Base-by-base conservation (phyloP, 2,888 invertebrate genomes). In the Lasioglossum pauxillum region DNA sequence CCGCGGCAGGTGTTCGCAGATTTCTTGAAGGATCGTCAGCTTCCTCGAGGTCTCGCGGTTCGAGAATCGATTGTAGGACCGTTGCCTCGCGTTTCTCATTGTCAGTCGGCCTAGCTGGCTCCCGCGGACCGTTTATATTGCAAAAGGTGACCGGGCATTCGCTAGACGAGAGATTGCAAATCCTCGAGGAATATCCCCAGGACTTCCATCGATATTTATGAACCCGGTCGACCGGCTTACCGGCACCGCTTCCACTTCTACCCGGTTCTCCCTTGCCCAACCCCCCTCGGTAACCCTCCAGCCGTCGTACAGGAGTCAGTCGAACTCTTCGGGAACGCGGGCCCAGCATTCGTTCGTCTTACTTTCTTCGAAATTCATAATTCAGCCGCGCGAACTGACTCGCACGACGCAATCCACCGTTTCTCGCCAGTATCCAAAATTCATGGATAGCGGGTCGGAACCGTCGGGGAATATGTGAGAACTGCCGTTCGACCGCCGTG, bases 111-210 rank as follows among this genome's bases (percentile, higher is more conserved):
- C 71, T 60, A 64, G 83, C 80, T 85, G 77, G 77, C 74, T 87
- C 75, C 69, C 72, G 75, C 67, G 69, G 60, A 75, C 71, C 86
- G 90, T 90, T 89, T 89, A 91, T 88, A 90, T 89, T 85, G 91
- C 85, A 79, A 73, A 82, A 83, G 84, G 75, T 75, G 89, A 83
- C 78, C 85, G 83, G 82, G 78, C 78, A 75, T 83, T 78, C 74
- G 38, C 49, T 46, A 73, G 74, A 72, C 83, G 76, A 82, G 80
- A 75, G 78, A 86, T 89, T 83, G 86, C 83, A 88, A 83, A 89
- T 89, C 84, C 91, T 88, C 53, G 74, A 82, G 72, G 88, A 81
- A 88, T 88, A 88, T 88, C 86, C 64, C 71, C 12, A 53, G 79
- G 53, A 79, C 75, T 86, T 78, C 31, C 86, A 85, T 86, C 82